Percentiles rank a stretch among this genome's conserved stretches.
phyloP scores from a whole-genome alignment of 64 coral and sea anemone genomes.

The Catalaphyllia jardinei region DNA sequence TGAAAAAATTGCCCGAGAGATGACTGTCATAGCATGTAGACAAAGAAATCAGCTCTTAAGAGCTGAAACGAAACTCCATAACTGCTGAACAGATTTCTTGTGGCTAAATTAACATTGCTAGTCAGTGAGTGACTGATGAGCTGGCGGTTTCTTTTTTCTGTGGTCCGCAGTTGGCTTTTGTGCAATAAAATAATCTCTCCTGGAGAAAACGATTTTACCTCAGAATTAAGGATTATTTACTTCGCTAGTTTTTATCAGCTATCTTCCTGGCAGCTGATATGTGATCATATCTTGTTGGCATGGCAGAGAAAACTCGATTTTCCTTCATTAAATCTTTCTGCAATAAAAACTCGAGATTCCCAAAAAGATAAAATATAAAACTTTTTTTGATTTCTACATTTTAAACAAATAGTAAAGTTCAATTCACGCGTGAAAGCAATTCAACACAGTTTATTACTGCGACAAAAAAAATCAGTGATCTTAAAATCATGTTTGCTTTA shows the following conservation, averaged over 20 bases:
- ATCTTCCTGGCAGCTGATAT: neutral
- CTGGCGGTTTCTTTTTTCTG: neutral
- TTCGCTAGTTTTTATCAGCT: neutral
- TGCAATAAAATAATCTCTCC: neutral
- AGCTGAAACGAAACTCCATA: too few species aligned
- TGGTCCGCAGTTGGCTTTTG: neutral
- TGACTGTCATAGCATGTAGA: too few species aligned
- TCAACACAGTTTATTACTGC: neutral
- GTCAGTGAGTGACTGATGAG: neutral
- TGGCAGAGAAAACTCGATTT: neutral
- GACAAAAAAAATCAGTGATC: neutral
- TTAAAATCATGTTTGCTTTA: neutral
- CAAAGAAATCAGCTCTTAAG: too few species aligned
- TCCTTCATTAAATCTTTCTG: neutral
- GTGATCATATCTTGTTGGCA: neutral
- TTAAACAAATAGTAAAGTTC: neutral
- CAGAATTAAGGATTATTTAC: conserved; percentile 10
- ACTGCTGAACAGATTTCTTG: neutral
- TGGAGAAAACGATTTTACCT: neutral
- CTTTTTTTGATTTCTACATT: neutral
- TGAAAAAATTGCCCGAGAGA: too few species aligned
- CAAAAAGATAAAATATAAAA: neutral
- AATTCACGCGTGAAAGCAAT: neutral
- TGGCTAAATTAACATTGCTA: neutral
- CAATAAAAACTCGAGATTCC: neutral